Evolutionary conservation across 2,888 invertebrate species (phyloP), one percentile per base, ranked within the genome.

Genomic region (Cynaeus angustus): DNA sequence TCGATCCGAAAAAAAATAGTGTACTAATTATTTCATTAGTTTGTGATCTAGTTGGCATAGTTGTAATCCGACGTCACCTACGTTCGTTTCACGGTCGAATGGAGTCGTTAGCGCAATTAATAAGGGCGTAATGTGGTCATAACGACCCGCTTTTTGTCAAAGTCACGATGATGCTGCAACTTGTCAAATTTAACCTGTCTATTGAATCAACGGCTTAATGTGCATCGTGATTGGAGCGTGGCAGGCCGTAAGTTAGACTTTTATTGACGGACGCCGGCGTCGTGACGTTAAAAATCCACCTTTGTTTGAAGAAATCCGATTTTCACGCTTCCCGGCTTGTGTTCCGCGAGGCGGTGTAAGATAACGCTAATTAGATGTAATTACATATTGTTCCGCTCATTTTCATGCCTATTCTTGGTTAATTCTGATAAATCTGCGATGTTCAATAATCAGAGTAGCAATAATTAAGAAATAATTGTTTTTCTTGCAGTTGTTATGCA

Each of bases 401-500:
- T 69, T 71, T 71, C 66, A 64, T 68, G 64, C 56, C 52, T 28
- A 38, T 38, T 21, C 38, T 16, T 13, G 9, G 52, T 37, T 66
- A 46, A 52, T 55, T 65, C 55, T 12, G 43, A 30, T 13, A 46
- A 33, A 55, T 55, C 45, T 33, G 30, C 41, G 52, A 33, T 33
- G 26, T 28, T 46, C 37, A 48, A 55, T 64, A 64, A 64, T 68
- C 43, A 64, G 55, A 48, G 41, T 62, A 12, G 37, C 41, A 21
- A 45, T 62, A 55, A 50, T 70, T 66, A 66, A 58, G 21, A 30
- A 56, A 33, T 12, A 21, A 52, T 62, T 65, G 48, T 70, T 74
- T 79, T 86, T 86, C 84, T 92, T 92, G 0, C 91, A 96, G 96
- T 95, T 86, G 95, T 95, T 82, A 95, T 96, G 94, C 94, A 95